Evolutionary conservation across 2,797 vertebrate genomes (phyloP), one percentile per base, ranked within the genome.

Genomic region (Protosalanx chinensis): DNA sequence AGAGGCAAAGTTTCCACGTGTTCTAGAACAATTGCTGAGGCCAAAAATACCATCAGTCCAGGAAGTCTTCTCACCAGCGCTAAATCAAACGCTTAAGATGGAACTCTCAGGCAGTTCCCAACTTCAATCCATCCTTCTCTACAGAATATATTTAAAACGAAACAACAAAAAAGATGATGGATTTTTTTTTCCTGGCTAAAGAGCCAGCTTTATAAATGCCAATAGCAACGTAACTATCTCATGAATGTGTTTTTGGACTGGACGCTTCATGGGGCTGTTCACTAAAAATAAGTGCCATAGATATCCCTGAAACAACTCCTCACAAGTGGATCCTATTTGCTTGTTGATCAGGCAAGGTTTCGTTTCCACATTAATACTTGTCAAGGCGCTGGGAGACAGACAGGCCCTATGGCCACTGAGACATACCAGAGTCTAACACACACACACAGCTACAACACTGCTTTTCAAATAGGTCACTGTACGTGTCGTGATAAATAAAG

Each of bases 231-330:
- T 46, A 75, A 71, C 6, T 65, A 70, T 82, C 76, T 84, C 80
- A 88, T 84, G 78, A 81, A 81, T 46, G 77, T 84, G 75, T 79
- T 82, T 84, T 85, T 78, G 82, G 87, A 88, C 84, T 80, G 77
- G 53, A 37, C 0, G 27, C 27, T 16, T 84, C 35, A 37, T 12
- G 2, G 41, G 3, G 73, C 82, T 84, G 70, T 81, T 79, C 73
- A 86, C 88, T 89, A 91, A 89, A 90, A 90, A 93, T 90, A 91
- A 77, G 71, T 53, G 74, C 62, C 82, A 86, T 64, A 70, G 78
- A 82, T 84, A 85, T 73, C 76, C 74, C 84, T 81, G 68, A 74
- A 90, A 91, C 89, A 90, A 87, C 88, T 85, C 51, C 32, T 75
- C 79, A 85, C 86, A 83, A 87, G 81, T 80, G 88, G 81, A 82